Evolutionary conservation across 2,888 invertebrate genomes (phyloP).

Genomic region (Lithodes maja): DNA sequence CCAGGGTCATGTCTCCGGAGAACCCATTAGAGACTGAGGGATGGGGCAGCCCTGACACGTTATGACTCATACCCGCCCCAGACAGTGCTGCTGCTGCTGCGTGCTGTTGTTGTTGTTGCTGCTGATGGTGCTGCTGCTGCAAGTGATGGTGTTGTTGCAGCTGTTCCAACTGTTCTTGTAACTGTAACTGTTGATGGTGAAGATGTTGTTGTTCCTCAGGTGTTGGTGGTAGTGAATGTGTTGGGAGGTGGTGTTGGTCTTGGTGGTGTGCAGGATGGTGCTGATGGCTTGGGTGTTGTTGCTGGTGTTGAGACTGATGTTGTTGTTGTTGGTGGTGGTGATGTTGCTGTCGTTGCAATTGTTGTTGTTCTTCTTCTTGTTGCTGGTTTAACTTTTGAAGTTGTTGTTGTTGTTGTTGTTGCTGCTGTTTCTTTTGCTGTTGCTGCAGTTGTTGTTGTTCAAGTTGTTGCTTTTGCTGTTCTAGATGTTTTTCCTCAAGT

Average conservation of each 20-base stretch:
- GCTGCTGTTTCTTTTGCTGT: slow-evolving; percentile 32
- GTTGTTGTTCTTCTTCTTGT: slow-evolving; percentile 55
- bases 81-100: slow-evolving; percentile 47
- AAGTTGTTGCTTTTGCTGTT: slow-evolving; percentile 44
- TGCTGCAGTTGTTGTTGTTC: slow-evolving; percentile 34
- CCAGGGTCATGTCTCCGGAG: slow-evolving; percentile 58
- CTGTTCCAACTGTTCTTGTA: slow-evolving; percentile 47
- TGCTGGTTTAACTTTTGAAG: slow-evolving; percentile 42
- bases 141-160: slow-evolving; percentile 49
- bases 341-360: slow-evolving; percentile 33
- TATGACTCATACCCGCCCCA: slow-evolving; percentile 45
- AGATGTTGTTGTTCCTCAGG: slow-evolving; percentile 27
- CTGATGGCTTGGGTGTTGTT: slow-evolving; percentile 30
- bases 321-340: slow-evolving; percentile 34
- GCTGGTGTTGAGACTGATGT: slow-evolving; percentile 21
- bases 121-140: slow-evolving; percentile 19
- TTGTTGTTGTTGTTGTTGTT: slow-evolving; percentile 44
- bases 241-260: slow-evolving; percentile 20
- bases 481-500: too few species aligned
- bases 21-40: slow-evolving; percentile 63
- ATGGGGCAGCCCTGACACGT: slow-evolving; percentile 50
- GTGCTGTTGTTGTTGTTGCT: slow-evolving; percentile 53
- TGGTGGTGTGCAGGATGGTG: slow-evolving; percentile 38
- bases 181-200: slow-evolving; percentile 31
- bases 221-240: slow-evolving; percentile 38